phyloP scores from a whole-genome alignment of 1,140 invertebrate species.

The Thalassaphorura encarpata region DNA sequence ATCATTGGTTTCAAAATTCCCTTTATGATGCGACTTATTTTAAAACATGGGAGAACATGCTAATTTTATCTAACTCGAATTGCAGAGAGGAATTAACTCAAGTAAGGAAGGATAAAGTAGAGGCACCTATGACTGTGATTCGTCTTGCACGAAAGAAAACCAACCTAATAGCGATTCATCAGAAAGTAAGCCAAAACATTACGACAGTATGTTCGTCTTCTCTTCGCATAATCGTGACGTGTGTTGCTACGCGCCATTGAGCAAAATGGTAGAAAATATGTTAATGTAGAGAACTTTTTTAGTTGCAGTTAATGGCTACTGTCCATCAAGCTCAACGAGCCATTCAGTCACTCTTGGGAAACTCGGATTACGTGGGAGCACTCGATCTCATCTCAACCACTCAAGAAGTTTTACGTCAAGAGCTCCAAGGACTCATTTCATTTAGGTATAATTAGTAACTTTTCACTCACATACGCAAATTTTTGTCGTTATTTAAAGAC shows the following conservation, averaged over 20 bases:
- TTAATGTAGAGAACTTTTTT: slow-evolving; percentile 28
- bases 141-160: slow-evolving; percentile 40
- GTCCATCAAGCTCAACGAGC: slow-evolving; percentile 97
- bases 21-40: too few species aligned
- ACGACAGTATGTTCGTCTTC: too few species aligned
- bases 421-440: slow-evolving; percentile 29
- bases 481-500: not conserved
- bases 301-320: slow-evolving; percentile 85
- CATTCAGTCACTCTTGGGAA: slow-evolving; percentile 86
- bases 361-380: slow-evolving; percentile 94
- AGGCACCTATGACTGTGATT: slow-evolving; percentile 67
- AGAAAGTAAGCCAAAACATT: slow-evolving; percentile 41
- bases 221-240: not conserved
- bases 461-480: not conserved
- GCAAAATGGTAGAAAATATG: not conserved
- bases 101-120: slow-evolving; percentile 67
- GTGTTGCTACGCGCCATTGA: not conserved
- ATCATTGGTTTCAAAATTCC: not conserved
- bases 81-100: slow-evolving; percentile 46
- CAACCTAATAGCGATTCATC: slow-evolving; percentile 43
- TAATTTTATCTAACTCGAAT: slow-evolving; percentile 20
- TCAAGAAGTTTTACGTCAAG: slow-evolving; percentile 68
- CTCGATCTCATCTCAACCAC: slow-evolving; percentile 93
- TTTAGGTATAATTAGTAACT: slow-evolving; percentile 13
- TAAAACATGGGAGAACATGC: too few species aligned